A percentile compares a stretch with the other conserved stretches of the same genome.
These are phyloP conservation scores for Trichopria drosophilae DNA, from an alignment of 2,888 invertebrate genomes.

Conservation along the genomic window DNA sequence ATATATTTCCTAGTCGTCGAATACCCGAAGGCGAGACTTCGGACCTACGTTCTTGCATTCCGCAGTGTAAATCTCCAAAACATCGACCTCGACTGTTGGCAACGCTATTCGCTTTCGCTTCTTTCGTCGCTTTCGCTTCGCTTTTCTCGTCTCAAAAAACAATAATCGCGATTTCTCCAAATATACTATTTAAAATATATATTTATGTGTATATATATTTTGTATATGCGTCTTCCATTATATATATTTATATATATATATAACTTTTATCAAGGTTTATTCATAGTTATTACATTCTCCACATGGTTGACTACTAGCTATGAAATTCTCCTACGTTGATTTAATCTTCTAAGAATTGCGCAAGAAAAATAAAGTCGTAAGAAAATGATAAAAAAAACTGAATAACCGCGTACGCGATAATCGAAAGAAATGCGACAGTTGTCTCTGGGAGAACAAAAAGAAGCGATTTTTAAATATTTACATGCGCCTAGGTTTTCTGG, in stretches of 20 bases:
- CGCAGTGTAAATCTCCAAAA: slow-evolving; percentile 26
- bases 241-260: slow-evolving; percentile 43
- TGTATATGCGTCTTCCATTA: slow-evolving; percentile 41
- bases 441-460: slow-evolving; percentile 16
- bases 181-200: slow-evolving; percentile 53
- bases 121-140: slow-evolving; percentile 24
- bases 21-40: slow-evolving; percentile 21
- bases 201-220: slow-evolving; percentile 40
- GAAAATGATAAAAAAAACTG: slow-evolving; percentile 21
- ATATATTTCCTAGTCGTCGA: slow-evolving; percentile 14
- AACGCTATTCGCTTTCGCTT: slow-evolving; percentile 26
- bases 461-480: slow-evolving; percentile 33
- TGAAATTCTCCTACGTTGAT: slow-evolving; percentile 46
- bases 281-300: slow-evolving; percentile 51
- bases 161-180: slow-evolving; percentile 44
- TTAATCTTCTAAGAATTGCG: slow-evolving; percentile 33
- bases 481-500: slow-evolving; percentile 23
- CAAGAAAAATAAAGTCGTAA: slow-evolving; percentile 26
- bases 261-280: slow-evolving; percentile 48
- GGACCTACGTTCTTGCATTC: slow-evolving; percentile 28
- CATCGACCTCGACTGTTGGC: slow-evolving; percentile 35
- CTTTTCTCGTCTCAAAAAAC: slow-evolving; percentile 42
- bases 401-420: slow-evolving; percentile 25
- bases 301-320: slow-evolving; percentile 54
- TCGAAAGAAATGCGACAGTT: slow-evolving; percentile 29